Evolutionary conservation across 2,888 invertebrate genomes (phyloP), one percentile per base, ranked within the genome.

Genomic region (Napeogenes inachia): DNA sequence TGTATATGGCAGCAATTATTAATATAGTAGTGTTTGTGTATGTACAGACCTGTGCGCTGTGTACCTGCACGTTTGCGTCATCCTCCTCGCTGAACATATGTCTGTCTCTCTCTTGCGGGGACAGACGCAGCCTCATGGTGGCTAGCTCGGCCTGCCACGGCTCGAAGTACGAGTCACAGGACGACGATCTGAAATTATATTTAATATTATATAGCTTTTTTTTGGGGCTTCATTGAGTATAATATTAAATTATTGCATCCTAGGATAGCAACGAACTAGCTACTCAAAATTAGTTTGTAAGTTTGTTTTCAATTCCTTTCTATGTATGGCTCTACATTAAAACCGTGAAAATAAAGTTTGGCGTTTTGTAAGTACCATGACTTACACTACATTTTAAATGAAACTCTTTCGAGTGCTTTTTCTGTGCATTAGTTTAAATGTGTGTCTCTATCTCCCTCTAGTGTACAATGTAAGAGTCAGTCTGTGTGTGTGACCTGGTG

Each of bases 131-230:
- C 35, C 96, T 93, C 83, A 97, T 94, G 77, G 95, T 96, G n/a
- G 96, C 96, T 59, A 97, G 89, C 84, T 97, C 97, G 35, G 84
- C 94, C 92, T 87, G 94, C 91, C 92, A 93, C 73, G 92, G 94
- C 91, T 97, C 97, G 87, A 98, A 98, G 87, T 98, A 98, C 0
- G 97, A 98, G 82, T 98, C 98, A 83, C 98, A 97, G 0, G 97
- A 97, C 0, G 97, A 96, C 0, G 97, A 97, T 56, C 94, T 92
- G 69, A 0, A 10, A 12, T 42, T 42, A 42, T 6, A 10, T 10
- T 2, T 10, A 42, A 3, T 21, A 21, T 21, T 1, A 21, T 21
- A 21, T 21, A 21, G 1, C 21, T 21, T 21, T 21, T 21, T 21
- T 21, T 21, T 21, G 21, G 0, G 21, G 21, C 21, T 21, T 21